A percentile compares a stretch with the other conserved stretches of the same genome.
These are phyloP conservation scores for Julus scandinavius DNA, from an alignment of 2,888 invertebrate species.

Conservation along the genomic window DNA sequence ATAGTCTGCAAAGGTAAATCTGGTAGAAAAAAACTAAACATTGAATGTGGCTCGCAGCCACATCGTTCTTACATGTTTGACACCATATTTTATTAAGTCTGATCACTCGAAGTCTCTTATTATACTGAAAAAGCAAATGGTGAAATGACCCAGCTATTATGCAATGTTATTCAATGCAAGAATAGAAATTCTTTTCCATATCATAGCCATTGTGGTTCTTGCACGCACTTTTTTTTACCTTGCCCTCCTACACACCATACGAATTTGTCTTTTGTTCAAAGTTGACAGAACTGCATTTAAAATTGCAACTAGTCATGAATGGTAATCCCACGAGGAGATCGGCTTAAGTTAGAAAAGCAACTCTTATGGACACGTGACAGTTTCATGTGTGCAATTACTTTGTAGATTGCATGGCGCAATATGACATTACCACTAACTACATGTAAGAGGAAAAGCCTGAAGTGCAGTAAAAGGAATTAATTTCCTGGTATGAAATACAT, in stretches of 20 bases:
- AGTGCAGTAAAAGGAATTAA: not conserved
- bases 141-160: slow-evolving; percentile 15
- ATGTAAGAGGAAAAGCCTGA: not conserved
- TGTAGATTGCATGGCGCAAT: not conserved
- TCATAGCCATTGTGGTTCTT: slow-evolving; percentile 1
- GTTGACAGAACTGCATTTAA: slow-evolving; percentile 39
- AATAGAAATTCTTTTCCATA: slow-evolving; percentile 40
- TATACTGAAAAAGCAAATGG: slow-evolving; percentile 30
- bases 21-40: not conserved
- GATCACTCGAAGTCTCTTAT: slow-evolving; percentile 45
- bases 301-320: slow-evolving; percentile 32
- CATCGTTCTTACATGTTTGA: slow-evolving; percentile 35
- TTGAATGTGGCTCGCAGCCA: slow-evolving; percentile 17
- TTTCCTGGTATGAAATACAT: not conserved
- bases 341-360: not conserved
- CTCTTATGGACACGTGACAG: slow-evolving; percentile 24
- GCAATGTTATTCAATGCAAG: slow-evolving; percentile 25
- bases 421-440: not conserved
- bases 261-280: slow-evolving; percentile 40
- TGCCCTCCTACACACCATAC: slow-evolving; percentile 31
- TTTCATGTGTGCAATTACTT: slow-evolving; percentile 5
- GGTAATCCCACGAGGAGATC: slow-evolving; percentile 38
- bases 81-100: slow-evolving; percentile 44
- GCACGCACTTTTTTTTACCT: slow-evolving; percentile 40
- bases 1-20: not conserved